Conservation (phyloP, 1,140 invertebrate genomes). For the Drosophila parabipectinata region DNA sequence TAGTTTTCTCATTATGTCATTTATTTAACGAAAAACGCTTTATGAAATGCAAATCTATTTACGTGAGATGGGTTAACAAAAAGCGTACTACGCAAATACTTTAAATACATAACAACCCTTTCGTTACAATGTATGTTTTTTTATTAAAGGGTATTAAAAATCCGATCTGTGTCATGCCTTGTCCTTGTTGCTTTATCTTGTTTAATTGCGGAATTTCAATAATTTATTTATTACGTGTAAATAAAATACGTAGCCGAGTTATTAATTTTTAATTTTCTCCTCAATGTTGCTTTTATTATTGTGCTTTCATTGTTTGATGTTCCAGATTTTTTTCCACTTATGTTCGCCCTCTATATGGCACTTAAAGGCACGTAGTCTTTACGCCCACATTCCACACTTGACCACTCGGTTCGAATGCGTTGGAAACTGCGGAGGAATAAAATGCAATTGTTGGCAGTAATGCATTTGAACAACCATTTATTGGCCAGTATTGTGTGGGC, state of each 20-base stretch:
- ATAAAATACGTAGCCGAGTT: slow-evolving; percentile 66
- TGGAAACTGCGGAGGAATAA: slow-evolving; percentile 27
- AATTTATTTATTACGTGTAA: slow-evolving; percentile 78
- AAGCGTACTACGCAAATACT: too few relatives aligned
- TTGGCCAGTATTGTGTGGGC: slow-evolving; percentile 53
- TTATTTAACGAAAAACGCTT: too few relatives aligned
- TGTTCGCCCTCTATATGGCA: slow-evolving; percentile 25
- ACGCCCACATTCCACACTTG: slow-evolving; percentile 2
- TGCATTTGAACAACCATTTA: slow-evolving; percentile 71
- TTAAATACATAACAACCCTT: too few relatives aligned
- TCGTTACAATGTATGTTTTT: too few relatives aligned
- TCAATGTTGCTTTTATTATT: slow-evolving; percentile 43
- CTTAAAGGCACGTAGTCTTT: slow-evolving; percentile 35
- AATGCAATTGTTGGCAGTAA: slow-evolving; percentile 43
- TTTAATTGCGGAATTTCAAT: slow-evolving; percentile 79
- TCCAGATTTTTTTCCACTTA: slow-evolving; percentile 27
- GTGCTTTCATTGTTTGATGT: slow-evolving; percentile 36
- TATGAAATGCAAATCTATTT: too few relatives aligned
- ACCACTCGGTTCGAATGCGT: slow-evolving; percentile 3
- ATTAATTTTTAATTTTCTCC: slow-evolving; percentile 74
- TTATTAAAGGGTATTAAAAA: not conserved
- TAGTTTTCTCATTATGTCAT: too few relatives aligned
- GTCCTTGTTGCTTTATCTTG: slow-evolving; percentile 45
- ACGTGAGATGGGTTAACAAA: too few relatives aligned
- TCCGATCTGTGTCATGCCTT: not conserved